phyloP scores from a whole-genome alignment of 2,113 vertebrate species.

The Amphilophus citrinellus region DNA sequence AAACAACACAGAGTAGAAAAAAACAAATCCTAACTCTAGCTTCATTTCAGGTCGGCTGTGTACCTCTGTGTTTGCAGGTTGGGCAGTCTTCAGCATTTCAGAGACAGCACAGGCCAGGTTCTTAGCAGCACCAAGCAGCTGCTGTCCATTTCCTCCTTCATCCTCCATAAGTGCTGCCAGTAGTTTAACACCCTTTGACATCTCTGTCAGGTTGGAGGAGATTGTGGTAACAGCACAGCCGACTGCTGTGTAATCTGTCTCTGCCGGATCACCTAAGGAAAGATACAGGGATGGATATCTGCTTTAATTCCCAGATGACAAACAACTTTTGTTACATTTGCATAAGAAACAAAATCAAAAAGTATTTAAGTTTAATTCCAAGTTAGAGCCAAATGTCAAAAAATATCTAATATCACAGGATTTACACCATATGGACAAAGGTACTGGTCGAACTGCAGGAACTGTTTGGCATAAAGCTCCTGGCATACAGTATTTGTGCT shows the following conservation, averaged over 20 bases:
- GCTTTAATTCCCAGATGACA: not conserved
- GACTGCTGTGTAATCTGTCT: conserved; percentile 97
- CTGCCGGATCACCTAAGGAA: conserved; percentile 90
- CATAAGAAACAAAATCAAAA: conserved; percentile 3
- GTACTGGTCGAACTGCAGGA: no score
- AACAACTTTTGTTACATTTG: not conserved
- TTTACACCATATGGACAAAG: no score
- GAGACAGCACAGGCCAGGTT: conserved; percentile 92
- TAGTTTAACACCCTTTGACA: conserved; percentile 97
- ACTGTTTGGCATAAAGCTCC: no score
- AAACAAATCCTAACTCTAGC: not conserved
- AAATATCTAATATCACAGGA: no score
- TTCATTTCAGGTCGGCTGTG: not conserved
- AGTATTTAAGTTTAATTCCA: not conserved
- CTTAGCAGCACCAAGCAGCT: conserved; percentile 93
- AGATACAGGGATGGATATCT: not conserved
- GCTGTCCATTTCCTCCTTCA: conserved; percentile 90
- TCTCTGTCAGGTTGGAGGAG: conserved; percentile 98
- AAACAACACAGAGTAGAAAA: not conserved
- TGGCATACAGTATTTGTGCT: no score
- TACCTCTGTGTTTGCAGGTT: conserved; percentile 93
- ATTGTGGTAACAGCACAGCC: conserved; percentile 97
- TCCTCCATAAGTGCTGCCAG: conserved; percentile 96
- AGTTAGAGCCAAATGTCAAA: no score
- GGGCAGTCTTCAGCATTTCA: conserved; percentile 93